Percentiles rank a stretch among this genome's conserved stretches.
Conservation (phyloP, 2,888 invertebrate species). For the Neocrepidodera transversa region DNA sequence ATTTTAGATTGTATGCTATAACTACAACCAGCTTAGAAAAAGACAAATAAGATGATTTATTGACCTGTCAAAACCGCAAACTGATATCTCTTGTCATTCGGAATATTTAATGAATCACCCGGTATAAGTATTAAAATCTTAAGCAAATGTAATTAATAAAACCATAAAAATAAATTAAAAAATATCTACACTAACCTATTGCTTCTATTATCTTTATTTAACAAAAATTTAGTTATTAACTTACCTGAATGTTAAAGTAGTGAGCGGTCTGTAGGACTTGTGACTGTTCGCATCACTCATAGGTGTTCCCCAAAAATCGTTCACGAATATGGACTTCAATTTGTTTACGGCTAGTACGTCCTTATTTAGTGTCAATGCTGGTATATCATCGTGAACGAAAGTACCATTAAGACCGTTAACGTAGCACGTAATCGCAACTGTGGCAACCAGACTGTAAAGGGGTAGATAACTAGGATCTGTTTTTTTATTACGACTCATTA, state of each 20-base stretch:
- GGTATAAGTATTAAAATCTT: no score
- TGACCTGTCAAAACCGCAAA: no score
- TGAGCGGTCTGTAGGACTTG: constrained; percentile 87
- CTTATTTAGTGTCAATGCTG: constrained; percentile 80
- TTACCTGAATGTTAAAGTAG: constrained; percentile 87
- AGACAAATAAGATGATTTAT: no score
- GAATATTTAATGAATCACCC: no score
- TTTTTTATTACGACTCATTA: not conserved
- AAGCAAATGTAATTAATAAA: no score
- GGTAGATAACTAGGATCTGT: not conserved
- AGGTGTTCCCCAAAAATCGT: constrained; percentile 90
- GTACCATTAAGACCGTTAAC: constrained; percentile 78
- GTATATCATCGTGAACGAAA: constrained; percentile 89
- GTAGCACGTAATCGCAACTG: constrained; percentile 75
- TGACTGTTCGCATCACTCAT: constrained; percentile 84
- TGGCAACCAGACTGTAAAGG: constrained; percentile 4
- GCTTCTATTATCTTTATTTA: no score
- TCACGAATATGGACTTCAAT: constrained; percentile 69
- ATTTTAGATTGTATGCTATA: no score
- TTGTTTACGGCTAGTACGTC: constrained; percentile 77
- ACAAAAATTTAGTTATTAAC: no score
- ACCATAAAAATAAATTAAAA: no score
- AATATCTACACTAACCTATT: no score
- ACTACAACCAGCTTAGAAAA: no score
- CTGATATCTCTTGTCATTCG: no score